Conservation (phyloP, 64 coral and sea anemone genomes). For the Acropora yongei region DNA sequence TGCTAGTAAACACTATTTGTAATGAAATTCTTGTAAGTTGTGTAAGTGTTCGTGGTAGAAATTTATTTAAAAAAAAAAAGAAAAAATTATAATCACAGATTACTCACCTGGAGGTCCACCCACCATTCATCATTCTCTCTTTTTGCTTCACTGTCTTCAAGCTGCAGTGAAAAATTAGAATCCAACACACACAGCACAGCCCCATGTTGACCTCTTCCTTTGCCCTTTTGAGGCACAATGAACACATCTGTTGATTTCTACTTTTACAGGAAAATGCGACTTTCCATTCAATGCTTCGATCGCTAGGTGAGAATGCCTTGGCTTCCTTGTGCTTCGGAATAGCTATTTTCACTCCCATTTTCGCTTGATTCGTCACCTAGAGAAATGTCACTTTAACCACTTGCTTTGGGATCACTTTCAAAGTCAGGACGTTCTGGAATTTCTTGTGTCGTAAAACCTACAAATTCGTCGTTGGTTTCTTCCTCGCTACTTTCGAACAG, state of each 20-base stretch:
- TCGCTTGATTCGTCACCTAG: background rate
- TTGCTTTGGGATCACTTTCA: conserved; percentile 6
- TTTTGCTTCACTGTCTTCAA: too few relatives aligned
- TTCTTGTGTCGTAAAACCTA: background rate
- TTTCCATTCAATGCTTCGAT: conserved; percentile 23
- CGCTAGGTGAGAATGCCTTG: background rate
- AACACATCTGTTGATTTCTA: conserved; percentile 14
- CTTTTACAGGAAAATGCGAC: conserved; percentile 25
- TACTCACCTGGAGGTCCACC: too few relatives aligned
- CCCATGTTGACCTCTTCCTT: conserved; percentile 29
- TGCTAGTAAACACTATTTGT: too few relatives aligned
- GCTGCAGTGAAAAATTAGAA: too few relatives aligned
- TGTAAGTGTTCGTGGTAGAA: too few relatives aligned
- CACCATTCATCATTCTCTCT: too few relatives aligned
- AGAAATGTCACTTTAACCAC: conserved; percentile 14
- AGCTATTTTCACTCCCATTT: background rate
- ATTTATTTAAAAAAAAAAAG: too few relatives aligned
- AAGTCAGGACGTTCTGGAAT: background rate
- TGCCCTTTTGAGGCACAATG: conserved; percentile 9
- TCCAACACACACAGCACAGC: conserved; percentile 4
- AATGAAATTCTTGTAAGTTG: too few relatives aligned
- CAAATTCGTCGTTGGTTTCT: background rate
- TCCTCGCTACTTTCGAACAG: conserved; percentile 8
- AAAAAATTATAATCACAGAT: too few relatives aligned
- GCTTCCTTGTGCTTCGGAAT: background rate